Evolutionary conservation across 1,140 invertebrate genomes (phyloP).

Genomic region (Teleopsis dalmanni): DNA sequence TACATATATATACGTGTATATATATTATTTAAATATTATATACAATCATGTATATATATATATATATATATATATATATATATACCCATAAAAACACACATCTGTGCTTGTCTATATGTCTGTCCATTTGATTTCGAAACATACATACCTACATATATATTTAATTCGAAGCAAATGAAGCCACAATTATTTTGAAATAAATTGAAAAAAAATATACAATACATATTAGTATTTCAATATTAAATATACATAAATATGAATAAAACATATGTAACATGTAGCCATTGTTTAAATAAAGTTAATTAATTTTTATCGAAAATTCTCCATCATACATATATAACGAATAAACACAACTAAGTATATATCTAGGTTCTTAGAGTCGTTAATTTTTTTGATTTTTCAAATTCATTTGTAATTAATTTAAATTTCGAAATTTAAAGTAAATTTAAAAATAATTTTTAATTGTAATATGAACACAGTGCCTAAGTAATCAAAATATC

Average conservation of each 20-base stretch:
- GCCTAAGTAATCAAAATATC: slow-evolving; percentile 44
- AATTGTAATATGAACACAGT: slow-evolving; percentile 45
- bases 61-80: neutral
- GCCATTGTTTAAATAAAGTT: too few species aligned
- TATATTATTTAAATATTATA: neutral
- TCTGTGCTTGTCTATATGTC: too few species aligned
- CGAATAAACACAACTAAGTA: neutral
- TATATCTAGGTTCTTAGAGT: neutral
- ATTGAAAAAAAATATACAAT: too few species aligned
- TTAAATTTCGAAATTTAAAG: neutral
- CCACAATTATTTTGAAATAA: too few species aligned
- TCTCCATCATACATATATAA: neutral
- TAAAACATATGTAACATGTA: too few species aligned
- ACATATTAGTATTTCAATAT: too few species aligned
- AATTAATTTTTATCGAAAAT: too few species aligned
- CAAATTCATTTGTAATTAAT: neutral
- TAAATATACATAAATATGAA: too few species aligned
- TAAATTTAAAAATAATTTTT: slow-evolving; percentile 24
- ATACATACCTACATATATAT: too few species aligned
- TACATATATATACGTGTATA: neutral
- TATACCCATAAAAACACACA: too few species aligned
- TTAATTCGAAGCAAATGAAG: too few species aligned
- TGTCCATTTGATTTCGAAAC: too few species aligned
- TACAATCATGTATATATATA: neutral
- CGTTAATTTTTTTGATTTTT: slow-evolving; percentile 3